Percentiles rank a stretch among this genome's conserved stretches.
These are phyloP conservation scores for Corvus moneduloides DNA, from an alignment of 2,113 vertebrate genomes.

Conservation along the genomic window DNA sequence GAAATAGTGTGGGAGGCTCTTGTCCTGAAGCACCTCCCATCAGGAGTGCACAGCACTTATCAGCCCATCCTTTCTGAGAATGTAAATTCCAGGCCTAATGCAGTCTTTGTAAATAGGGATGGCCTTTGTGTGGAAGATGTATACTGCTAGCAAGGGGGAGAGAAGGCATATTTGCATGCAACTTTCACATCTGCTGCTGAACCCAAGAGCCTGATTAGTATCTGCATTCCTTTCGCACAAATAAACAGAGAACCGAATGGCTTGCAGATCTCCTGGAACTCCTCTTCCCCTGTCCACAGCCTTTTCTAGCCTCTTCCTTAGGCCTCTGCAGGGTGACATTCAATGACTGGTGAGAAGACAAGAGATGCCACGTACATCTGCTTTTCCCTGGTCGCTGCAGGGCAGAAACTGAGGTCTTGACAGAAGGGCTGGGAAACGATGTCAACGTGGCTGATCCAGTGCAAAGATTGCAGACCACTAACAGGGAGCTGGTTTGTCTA, in stretches of 20 bases:
- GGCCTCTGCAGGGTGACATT: not conserved
- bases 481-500: not conserved
- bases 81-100: conserved; percentile 3
- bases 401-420: not conserved
- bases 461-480: not conserved
- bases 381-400: not conserved
- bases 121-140: not conserved
- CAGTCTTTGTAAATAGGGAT: not conserved
- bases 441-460: not conserved
- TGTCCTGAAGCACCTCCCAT: not conserved
- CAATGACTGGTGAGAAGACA: not conserved
- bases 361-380: not conserved
- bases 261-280: not conserved
- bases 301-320: not conserved
- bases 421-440: not conserved
- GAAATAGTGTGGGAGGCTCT: not conserved
- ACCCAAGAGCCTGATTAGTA: conserved; percentile 24
- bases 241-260: conserved; percentile 54
- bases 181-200: conserved; percentile 40
- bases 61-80: not conserved
- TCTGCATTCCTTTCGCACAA: conserved; percentile 25
- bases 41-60: not conserved
- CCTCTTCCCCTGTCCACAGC: not conserved
- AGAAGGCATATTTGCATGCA: conserved; percentile 8
- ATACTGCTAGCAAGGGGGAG: not conserved